These are phyloP conservation scores for Phocides pigmalion DNA, from an alignment of 1,140 invertebrate species.

Conservation along the genomic window DNA sequence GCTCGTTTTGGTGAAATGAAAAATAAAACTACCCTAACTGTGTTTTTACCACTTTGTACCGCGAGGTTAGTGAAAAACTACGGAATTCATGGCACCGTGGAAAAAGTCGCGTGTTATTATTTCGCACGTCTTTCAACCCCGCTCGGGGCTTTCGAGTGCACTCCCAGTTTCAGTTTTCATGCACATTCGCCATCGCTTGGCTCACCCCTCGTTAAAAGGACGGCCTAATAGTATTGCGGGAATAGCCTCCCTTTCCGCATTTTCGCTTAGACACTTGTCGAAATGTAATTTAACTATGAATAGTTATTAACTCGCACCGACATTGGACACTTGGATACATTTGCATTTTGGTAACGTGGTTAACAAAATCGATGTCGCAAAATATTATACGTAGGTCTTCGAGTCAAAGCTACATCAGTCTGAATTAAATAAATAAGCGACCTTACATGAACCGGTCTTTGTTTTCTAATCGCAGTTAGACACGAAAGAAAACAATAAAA, in stretches of 20 bases:
- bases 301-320: not conserved
- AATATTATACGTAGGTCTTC: not conserved
- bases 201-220: slow-evolving; percentile 13
- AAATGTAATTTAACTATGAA: not conserved
- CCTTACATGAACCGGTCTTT: slow-evolving; percentile 1
- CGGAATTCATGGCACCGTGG: slow-evolving; percentile 8
- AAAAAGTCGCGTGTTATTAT: not conserved
- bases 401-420: not conserved
- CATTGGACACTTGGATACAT: not conserved
- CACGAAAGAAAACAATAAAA: slow-evolving; percentile 13
- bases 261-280: not conserved
- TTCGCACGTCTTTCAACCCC: slow-evolving; percentile 3
- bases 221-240: not conserved
- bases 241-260: not conserved
- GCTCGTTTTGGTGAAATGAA: not conserved
- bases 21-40: not conserved
- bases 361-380: not conserved
- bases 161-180: slow-evolving; percentile 18
- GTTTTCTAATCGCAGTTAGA: not conserved
- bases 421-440: not conserved
- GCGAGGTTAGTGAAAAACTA: slow-evolving; percentile 3
- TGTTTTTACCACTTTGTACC: not conserved
- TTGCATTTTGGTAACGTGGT: not conserved
- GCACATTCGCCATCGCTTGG: slow-evolving; percentile 14
- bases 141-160: slow-evolving; percentile 1